These are phyloP conservation scores for Cheiracanthium punctorium DNA, from an alignment of 2,888 invertebrate genomes.

Conservation along the genomic window DNA sequence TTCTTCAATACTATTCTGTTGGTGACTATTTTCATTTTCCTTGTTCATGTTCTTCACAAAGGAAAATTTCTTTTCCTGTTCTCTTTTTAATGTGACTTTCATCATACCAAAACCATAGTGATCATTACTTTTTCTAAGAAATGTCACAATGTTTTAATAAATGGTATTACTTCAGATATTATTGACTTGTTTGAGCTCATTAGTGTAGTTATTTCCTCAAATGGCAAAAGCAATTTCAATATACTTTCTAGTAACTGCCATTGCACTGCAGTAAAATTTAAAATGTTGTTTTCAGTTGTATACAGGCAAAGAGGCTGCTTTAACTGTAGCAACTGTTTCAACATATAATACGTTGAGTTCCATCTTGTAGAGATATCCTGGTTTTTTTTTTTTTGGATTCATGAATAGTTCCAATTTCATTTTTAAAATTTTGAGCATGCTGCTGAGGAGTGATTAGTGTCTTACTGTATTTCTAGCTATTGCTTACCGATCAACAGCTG, in stretches of 20 bases:
- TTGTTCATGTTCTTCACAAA: too few relatives aligned
- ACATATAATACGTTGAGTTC: constrained; percentile 16
- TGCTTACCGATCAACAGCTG: too few relatives aligned
- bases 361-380: constrained; percentile 7
- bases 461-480: too few relatives aligned
- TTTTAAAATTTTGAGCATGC: neutral
- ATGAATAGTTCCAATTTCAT: neutral
- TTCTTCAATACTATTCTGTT: too few relatives aligned
- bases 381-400: constrained; percentile 3
- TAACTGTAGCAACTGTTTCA: neutral
- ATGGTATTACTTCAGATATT: constrained; percentile 11
- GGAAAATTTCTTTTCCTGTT: too few relatives aligned
- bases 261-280: neutral
- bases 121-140: constrained; percentile 1
- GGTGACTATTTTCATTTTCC: too few relatives aligned
- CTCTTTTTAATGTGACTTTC: too few relatives aligned
- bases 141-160: neutral
- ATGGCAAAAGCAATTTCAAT: neutral
- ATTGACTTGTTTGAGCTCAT: neutral
- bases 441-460: neutral
- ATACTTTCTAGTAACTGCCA: neutral
- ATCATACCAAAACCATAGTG: neutral
- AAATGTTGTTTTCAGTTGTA: neutral
- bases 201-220: neutral
- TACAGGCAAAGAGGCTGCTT: neutral